A percentile compares a stretch with the other conserved stretches of the same genome.
Conservation (phyloP, 2,113 vertebrate species). For the Orcinus orca region DNA sequence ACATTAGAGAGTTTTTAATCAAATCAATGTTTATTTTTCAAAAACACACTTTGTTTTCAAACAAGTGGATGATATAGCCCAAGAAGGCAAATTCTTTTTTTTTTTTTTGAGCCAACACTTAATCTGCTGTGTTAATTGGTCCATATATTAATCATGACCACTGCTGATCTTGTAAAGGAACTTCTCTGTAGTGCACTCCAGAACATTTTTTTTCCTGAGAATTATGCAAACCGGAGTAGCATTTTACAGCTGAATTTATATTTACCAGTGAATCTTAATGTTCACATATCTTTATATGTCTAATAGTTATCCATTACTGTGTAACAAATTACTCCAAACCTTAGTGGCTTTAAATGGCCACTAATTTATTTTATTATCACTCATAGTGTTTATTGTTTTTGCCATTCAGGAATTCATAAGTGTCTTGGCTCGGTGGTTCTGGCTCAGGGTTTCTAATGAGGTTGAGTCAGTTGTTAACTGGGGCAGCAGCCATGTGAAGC, state of each 20-base stretch:
- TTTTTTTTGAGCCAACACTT: neutral
- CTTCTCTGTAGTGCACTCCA: conserved; percentile 29
- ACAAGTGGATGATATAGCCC: neutral
- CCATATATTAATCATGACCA: neutral
- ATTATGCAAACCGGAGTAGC: conserved; percentile 52
- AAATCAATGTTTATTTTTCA: conserved; percentile 43
- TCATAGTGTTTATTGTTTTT: neutral
- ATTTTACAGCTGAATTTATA: conserved; percentile 51
- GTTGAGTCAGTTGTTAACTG: neutral
- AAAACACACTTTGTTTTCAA: conserved; percentile 26
- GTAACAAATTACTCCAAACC: neutral
- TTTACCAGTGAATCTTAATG: conserved; percentile 50
- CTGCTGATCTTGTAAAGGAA: neutral
- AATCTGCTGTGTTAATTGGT: conserved; percentile 21
- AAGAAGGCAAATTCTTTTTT: neutral
- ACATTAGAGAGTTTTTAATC: conserved; percentile 37
- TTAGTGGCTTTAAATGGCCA: neutral
- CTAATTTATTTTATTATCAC: neutral
- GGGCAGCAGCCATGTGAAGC: neutral
- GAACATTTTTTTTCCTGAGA: conserved; percentile 39
- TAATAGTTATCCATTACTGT: neutral
- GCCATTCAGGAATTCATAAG: neutral
- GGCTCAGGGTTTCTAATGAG: neutral
- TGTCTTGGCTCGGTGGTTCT: neutral
- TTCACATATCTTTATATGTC: conserved; percentile 6